Conservation (phyloP, 2,113 vertebrate species). For the Pterocles orientalis region DNA sequence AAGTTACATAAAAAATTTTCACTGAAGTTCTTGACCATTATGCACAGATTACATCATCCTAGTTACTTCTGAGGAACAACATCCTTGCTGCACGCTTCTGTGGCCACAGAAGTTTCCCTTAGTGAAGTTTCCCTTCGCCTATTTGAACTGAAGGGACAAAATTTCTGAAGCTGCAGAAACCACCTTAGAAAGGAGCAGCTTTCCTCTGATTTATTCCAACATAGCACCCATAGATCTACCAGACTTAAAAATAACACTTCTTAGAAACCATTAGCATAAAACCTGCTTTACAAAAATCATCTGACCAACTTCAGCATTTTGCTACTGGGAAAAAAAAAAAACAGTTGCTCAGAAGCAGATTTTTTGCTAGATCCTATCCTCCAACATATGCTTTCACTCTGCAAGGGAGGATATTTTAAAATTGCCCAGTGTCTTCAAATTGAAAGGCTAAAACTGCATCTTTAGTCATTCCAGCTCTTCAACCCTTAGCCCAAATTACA, state of each 20-base stretch:
- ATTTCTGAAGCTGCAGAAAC: background rate
- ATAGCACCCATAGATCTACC: background rate
- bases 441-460: background rate
- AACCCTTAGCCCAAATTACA: background rate
- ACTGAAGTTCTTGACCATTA: background rate
- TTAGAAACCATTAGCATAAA: background rate
- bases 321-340: background rate
- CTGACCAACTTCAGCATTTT: background rate
- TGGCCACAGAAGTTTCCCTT: background rate
- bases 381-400: background rate
- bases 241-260: slow-evolving; percentile 12
- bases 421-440: background rate
- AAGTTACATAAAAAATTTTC: background rate
- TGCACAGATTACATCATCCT: background rate
- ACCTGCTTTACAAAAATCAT: background rate
- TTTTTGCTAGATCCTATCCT: background rate
- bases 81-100: background rate
- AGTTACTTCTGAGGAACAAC: background rate
- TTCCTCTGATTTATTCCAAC: background rate
- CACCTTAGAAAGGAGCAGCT: background rate
- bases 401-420: background rate
- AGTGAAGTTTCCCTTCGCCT: background rate
- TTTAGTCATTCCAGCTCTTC: background rate
- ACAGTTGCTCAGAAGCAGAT: background rate
- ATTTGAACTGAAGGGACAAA: background rate